These are phyloP conservation scores for Monodelphis domestica DNA, from an alignment of 2,797 vertebrate genomes.

Conservation along the genomic window DNA sequence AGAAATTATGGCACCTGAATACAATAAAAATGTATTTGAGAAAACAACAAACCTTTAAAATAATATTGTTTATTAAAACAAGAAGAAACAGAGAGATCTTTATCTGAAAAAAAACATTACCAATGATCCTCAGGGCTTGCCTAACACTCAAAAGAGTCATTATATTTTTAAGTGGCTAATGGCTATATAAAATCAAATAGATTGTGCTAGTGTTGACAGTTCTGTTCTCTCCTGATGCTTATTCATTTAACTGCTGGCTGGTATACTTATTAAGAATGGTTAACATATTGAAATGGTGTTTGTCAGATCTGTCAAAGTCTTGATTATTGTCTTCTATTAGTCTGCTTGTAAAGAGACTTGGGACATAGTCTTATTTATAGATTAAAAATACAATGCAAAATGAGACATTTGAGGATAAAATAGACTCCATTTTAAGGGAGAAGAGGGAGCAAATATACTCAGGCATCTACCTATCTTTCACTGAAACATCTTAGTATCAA, in stretches of 20 bases:
- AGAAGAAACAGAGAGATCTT: neutral
- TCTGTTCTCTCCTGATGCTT: neutral
- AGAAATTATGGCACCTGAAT: neutral
- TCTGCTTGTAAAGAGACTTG: neutral
- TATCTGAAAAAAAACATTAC: neutral
- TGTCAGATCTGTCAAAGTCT: neutral
- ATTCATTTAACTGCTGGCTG: neutral
- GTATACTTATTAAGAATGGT: neutral
- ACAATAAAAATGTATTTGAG: neutral
- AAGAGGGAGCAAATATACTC: neutral
- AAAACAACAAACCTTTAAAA: neutral
- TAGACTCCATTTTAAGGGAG: neutral
- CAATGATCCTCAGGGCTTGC: neutral
- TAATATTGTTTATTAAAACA: neutral
- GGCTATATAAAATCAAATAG: neutral
- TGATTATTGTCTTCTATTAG: neutral
- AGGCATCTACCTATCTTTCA: neutral
- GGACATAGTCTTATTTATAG: neutral
- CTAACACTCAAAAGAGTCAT: neutral
- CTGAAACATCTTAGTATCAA: neutral
- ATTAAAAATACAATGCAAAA: neutral
- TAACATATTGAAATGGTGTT: neutral
- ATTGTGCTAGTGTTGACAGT: neutral
- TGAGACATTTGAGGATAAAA: neutral
- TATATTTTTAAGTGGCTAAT: conserved; percentile 5